Percentiles rank a stretch among this genome's conserved stretches.
Evolutionary conservation across 2,888 invertebrate species (phyloP).

Genomic region (Trachelus tabidus): DNA sequence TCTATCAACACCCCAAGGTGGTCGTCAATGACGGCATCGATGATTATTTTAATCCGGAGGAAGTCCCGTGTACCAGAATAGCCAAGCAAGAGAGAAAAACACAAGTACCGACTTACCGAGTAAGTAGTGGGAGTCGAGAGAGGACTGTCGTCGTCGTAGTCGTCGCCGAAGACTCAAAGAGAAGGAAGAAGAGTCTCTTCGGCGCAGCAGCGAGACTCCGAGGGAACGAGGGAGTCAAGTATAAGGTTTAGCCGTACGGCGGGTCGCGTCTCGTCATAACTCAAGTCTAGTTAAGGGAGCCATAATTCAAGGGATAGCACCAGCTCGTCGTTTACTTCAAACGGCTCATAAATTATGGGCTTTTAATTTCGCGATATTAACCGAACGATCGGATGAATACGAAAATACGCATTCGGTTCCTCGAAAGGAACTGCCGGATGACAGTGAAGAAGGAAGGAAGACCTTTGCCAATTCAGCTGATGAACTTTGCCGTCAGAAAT

Average conservation of each 20-base stretch:
- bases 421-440: background rate
- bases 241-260: constrained; percentile 47
- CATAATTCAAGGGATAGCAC: constrained; percentile 64
- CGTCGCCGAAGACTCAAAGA: background rate
- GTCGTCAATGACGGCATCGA: background rate
- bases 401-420: constrained; percentile 4
- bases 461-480: background rate
- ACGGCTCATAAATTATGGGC: constrained; percentile 63
- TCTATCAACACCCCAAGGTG: background rate
- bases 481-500: background rate
- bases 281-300: constrained; percentile 65
- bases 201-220: constrained; percentile 1
- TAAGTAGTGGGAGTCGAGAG: background rate
- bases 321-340: constrained; percentile 61
- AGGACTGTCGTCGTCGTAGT: background rate
- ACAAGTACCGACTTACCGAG: background rate
- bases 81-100: background rate
- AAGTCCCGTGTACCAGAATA: background rate
- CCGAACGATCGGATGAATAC: constrained; percentile 49
- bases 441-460: background rate
- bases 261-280: constrained; percentile 57
- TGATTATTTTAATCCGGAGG: background rate
- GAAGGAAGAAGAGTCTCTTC: background rate
- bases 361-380: constrained; percentile 64
- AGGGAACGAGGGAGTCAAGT: constrained; percentile 4